These are phyloP conservation scores for Zosterops japonicus DNA, from an alignment of 2,113 vertebrate species.

Conservation along the genomic window DNA sequence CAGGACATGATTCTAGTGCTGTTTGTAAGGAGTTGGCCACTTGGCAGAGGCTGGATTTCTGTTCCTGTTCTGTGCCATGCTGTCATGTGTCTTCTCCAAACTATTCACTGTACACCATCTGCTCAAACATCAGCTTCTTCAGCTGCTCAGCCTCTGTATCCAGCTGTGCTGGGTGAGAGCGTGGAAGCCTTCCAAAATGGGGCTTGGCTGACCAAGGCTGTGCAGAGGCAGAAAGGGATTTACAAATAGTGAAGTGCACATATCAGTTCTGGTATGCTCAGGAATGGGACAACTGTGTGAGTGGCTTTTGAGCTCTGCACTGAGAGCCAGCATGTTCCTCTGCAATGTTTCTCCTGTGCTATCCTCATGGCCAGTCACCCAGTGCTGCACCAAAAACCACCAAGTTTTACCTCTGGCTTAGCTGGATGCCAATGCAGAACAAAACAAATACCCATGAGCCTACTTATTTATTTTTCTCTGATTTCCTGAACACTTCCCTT, in stretches of 20 bases:
- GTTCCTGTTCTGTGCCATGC: background rate
- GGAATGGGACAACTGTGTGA: accelerated
- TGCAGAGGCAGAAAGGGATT: background rate
- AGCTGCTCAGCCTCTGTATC: background rate
- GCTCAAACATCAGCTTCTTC: background rate
- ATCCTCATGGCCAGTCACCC: background rate
- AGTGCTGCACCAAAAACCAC: background rate
- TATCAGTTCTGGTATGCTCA: background rate
- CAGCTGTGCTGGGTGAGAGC: background rate
- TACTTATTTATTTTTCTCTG: background rate
- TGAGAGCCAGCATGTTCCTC: background rate
- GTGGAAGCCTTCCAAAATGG: background rate
- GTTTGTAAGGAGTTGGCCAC: background rate
- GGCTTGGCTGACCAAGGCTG: background rate
- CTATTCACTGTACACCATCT: background rate
- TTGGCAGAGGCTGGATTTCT: background rate
- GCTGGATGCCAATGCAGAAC: background rate
- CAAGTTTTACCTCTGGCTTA: background rate
- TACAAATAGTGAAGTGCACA: background rate
- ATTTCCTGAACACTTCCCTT: background rate
- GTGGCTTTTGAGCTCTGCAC: background rate
- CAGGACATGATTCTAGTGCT: background rate
- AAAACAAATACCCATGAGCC: background rate
- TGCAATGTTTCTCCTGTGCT: background rate
- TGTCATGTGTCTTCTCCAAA: background rate